A percentile compares a stretch with the other conserved stretches of the same genome.
phyloP scores from a whole-genome alignment of 1,140 invertebrate genomes.

The Goniozus legneri region DNA sequence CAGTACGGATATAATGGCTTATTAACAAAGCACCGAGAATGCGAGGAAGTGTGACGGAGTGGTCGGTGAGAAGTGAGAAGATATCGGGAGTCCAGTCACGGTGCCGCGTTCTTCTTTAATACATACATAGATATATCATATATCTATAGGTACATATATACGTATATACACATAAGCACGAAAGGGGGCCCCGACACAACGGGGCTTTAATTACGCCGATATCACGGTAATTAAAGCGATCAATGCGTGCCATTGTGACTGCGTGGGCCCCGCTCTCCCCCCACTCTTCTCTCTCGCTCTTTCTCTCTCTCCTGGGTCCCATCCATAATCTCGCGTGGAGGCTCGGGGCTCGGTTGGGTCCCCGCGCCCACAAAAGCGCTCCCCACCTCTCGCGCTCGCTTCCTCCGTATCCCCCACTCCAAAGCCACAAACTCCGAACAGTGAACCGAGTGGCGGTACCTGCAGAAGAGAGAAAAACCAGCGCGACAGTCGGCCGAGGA shows the following conservation, averaged over 20 bases:
- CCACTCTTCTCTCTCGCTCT: neutral
- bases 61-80: slow-evolving; percentile 14
- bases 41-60: slow-evolving; percentile 26
- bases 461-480: too few species aligned
- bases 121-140: too few species aligned
- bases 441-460: too few species aligned
- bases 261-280: slow-evolving; percentile 21
- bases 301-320: slow-evolving; percentile 22
- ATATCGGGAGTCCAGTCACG: slow-evolving; percentile 28
- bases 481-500: too few species aligned
- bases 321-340: slow-evolving; percentile 38
- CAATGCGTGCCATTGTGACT: slow-evolving; percentile 45
- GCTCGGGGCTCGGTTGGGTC: slow-evolving; percentile 27
- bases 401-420: too few species aligned
- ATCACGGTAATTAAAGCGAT: slow-evolving; percentile 51
- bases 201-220: slow-evolving; percentile 51
- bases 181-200: slow-evolving; percentile 44
- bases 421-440: too few species aligned
- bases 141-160: too few species aligned
- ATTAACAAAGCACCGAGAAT: slow-evolving; percentile 29
- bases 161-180: too few species aligned
- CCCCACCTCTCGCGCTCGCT: slow-evolving; percentile 18
- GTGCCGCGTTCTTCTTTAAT: too few species aligned
- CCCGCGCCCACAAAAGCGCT: slow-evolving; percentile 34
- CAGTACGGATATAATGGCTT: slow-evolving; percentile 28